Conservation (phyloP, 2,888 invertebrate species). For the Spodoptera picta region DNA sequence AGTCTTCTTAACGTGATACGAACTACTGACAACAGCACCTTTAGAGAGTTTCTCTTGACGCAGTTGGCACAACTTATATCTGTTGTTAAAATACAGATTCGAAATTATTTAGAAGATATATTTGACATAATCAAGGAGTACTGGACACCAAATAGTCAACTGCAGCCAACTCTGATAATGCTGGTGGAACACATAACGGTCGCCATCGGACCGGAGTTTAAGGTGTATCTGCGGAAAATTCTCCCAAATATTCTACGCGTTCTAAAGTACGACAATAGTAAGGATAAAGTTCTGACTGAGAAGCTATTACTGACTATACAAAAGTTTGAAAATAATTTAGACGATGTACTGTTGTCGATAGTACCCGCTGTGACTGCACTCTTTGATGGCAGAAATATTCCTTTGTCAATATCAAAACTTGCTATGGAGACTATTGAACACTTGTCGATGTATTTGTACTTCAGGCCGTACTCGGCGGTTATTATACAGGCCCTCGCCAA, state of each 20-base stretch:
- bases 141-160: slow-evolving; percentile 95
- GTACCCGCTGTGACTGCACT: slow-evolving; percentile 97
- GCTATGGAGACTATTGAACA: slow-evolving; percentile 96
- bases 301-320: slow-evolving; percentile 95
- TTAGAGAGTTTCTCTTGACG: slow-evolving; percentile 97
- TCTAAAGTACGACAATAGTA: slow-evolving; percentile 95
- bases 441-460: slow-evolving; percentile 95
- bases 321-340: slow-evolving; percentile 97
- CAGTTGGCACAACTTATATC: slow-evolving; percentile 97
- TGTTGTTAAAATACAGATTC: slow-evolving; percentile 98
- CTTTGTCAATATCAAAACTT: slow-evolving; percentile 92
- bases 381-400: slow-evolving; percentile 96
- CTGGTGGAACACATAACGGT: slow-evolving; percentile 97
- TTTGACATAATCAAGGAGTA: slow-evolving; percentile 97
- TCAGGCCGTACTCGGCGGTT: slow-evolving; percentile 96
- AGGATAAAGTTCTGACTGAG: slow-evolving; percentile 94
- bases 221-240: slow-evolving; percentile 96
- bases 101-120: slow-evolving; percentile 98
- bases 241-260: slow-evolving; percentile 98
- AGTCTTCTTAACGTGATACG: slow-evolving; percentile 96
- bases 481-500: slow-evolving; percentile 98
- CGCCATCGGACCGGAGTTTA: slow-evolving; percentile 98
- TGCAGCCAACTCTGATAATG: slow-evolving; percentile 96
- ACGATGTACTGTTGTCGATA: slow-evolving; percentile 97
- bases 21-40: slow-evolving; percentile 93